phyloP scores from a whole-genome alignment of 2,113 vertebrate species.

The Pygathrix nemaeus region DNA sequence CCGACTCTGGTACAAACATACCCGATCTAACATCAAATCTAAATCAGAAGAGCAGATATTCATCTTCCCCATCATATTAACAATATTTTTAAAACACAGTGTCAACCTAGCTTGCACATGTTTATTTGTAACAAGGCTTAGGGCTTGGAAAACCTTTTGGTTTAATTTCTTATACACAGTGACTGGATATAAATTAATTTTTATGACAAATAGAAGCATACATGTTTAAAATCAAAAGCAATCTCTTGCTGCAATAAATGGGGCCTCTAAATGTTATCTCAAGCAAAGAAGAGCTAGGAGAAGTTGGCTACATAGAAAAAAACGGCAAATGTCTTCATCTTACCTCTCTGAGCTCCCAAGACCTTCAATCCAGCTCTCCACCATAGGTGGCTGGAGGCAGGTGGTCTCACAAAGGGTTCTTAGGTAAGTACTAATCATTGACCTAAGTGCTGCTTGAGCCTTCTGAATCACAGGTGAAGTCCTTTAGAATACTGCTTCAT shows the following conservation, averaged over 20 bases:
- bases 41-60: slow-evolving; percentile 24
- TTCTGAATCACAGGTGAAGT: not conserved
- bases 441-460: not conserved
- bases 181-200: not conserved
- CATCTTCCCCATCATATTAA: not conserved
- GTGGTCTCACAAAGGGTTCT: not conserved
- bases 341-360: not conserved
- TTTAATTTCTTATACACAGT: not conserved
- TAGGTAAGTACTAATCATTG: not conserved
- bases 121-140: not conserved
- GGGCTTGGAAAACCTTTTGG: not conserved
- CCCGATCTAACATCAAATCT: not conserved
- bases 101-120: not conserved
- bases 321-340: not conserved
- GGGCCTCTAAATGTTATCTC: not conserved
- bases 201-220: not conserved
- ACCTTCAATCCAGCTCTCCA: not conserved
- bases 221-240: not conserved
- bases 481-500: not conserved
- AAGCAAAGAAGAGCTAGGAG: not conserved
- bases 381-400: not conserved
- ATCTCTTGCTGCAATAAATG: not conserved
- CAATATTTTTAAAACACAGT: not conserved
- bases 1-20: not conserved
- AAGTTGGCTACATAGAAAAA: not conserved